Evolutionary conservation across 2,113 vertebrate species (phyloP).

Genomic region (Gasterosteus aculeatus): DNA sequence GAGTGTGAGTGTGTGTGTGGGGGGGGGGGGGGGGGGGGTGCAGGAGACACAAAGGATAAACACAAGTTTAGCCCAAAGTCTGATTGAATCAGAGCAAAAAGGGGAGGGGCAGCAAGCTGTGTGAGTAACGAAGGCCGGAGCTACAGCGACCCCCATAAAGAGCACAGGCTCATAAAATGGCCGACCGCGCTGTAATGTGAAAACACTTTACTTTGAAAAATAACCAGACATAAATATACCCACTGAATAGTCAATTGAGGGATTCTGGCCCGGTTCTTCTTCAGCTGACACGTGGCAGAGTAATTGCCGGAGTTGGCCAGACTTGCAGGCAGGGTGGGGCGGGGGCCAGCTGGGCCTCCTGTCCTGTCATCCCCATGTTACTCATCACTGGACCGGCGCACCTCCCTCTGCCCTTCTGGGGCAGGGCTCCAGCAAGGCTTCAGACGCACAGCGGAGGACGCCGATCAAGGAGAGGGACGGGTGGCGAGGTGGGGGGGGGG

Average conservation of each 20-base stretch:
- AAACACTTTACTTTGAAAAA: constrained; percentile 47
- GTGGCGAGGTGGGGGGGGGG: constrained; percentile 35
- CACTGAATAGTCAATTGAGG: constrained; percentile 51
- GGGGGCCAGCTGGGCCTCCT: constrained; percentile 44
- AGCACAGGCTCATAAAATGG: constrained; percentile 40
- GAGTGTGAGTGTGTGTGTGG: no score
- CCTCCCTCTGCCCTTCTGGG: constrained; percentile 35
- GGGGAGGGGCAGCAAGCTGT: constrained; percentile 40
- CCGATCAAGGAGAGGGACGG: constrained; percentile 48
- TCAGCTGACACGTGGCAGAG: constrained; percentile 65
- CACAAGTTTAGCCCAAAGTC: constrained; percentile 43
- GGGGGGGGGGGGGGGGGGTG: not conserved
- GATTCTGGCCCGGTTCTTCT: constrained; percentile 62
- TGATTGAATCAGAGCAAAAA: constrained; percentile 57
- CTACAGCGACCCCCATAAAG: constrained; percentile 26
- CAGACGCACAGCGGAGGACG: constrained; percentile 43
- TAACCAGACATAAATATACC: constrained; percentile 45
- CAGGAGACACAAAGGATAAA: constrained; percentile 38
- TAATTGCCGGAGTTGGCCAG: constrained; percentile 67
- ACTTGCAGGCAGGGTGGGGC: constrained; percentile 33
- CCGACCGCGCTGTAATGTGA: constrained; percentile 43
- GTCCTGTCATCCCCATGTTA: constrained; percentile 62
- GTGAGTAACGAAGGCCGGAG: constrained; percentile 43
- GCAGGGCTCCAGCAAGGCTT: constrained; percentile 34
- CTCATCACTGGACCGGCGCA: constrained; percentile 48